Conservation (phyloP, 2,113 vertebrate genomes). For the Collichthys lucidus region DNA sequence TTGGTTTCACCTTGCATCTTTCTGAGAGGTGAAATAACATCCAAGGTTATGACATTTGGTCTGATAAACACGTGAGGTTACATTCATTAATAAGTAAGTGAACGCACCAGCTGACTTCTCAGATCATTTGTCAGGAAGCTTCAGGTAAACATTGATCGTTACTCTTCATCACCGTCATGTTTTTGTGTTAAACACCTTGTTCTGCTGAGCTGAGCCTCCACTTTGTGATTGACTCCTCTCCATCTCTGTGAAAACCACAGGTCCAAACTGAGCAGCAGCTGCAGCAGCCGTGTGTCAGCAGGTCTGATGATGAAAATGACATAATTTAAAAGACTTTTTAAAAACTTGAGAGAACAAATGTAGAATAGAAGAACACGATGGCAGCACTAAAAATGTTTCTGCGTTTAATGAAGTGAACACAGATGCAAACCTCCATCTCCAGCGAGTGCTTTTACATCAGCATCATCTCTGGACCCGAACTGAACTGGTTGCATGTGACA, state of each 20-base stretch:
- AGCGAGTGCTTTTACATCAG: neutral
- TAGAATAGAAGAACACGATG: neutral
- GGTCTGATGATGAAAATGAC: neutral
- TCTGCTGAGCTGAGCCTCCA: neutral
- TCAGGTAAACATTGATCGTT: neutral
- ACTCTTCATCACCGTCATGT: neutral
- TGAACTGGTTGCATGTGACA: neutral
- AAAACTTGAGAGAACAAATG: neutral
- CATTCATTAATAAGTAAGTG: no score
- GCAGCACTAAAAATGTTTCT: neutral
- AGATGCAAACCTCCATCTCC: no score
- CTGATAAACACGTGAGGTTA: neutral
- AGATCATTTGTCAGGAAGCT: neutral
- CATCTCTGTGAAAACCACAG: neutral
- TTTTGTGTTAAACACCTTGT: neutral
- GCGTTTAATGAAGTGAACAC: neutral
- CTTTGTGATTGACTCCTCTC: neutral
- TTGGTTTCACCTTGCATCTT: neutral
- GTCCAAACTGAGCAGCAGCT: neutral
- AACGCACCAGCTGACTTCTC: no score
- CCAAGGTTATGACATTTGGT: neutral
- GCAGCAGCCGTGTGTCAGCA: neutral
- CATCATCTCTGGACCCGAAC: neutral
- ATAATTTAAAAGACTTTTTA: neutral
- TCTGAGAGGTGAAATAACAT: neutral